These are phyloP conservation scores for Tipula confusa DNA, from an alignment of 2,888 invertebrate genomes.

Conservation along the genomic window DNA sequence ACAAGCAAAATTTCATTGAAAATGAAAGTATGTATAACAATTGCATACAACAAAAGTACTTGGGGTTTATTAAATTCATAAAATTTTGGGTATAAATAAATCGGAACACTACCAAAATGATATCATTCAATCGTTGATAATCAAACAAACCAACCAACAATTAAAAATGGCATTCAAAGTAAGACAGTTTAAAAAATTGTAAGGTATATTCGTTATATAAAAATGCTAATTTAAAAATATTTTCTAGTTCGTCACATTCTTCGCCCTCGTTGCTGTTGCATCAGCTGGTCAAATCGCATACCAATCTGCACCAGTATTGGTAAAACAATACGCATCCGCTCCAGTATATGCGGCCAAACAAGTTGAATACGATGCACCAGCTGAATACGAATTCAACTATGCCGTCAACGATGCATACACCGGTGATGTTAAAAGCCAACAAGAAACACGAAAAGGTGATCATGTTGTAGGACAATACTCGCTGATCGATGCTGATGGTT, in stretches of 20 bases:
- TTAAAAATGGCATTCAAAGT: conserved; percentile 32
- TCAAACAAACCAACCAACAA: conserved; percentile 21
- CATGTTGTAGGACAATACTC: conserved; percentile 54
- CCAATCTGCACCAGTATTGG: conserved; percentile 37
- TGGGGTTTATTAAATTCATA: neutral
- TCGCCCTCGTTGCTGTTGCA: conserved; percentile 40
- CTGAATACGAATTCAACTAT: conserved; percentile 53
- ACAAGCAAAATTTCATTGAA: neutral
- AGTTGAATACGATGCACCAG: conserved; percentile 44
- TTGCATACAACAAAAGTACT: neutral
- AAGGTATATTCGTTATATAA: no score
- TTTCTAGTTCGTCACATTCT: conserved; percentile 42
- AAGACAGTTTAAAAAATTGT: neutral
- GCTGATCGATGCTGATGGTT: conserved; percentile 54
- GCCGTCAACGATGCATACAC: conserved; percentile 53
- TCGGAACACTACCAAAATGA: neutral
- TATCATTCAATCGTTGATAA: conserved; percentile 15
- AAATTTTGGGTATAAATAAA: neutral
- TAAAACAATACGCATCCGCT: conserved; percentile 38
- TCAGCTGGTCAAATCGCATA: conserved; percentile 37
- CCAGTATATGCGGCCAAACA: conserved; percentile 37
- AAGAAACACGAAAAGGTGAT: conserved; percentile 54
- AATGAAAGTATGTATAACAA: neutral
- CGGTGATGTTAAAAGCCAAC: conserved; percentile 54
- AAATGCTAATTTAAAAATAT: neutral